Percentiles rank a stretch among this genome's conserved stretches.
Evolutionary conservation across 1,140 invertebrate species (phyloP).

Genomic region (Condylostylus longicornis): DNA sequence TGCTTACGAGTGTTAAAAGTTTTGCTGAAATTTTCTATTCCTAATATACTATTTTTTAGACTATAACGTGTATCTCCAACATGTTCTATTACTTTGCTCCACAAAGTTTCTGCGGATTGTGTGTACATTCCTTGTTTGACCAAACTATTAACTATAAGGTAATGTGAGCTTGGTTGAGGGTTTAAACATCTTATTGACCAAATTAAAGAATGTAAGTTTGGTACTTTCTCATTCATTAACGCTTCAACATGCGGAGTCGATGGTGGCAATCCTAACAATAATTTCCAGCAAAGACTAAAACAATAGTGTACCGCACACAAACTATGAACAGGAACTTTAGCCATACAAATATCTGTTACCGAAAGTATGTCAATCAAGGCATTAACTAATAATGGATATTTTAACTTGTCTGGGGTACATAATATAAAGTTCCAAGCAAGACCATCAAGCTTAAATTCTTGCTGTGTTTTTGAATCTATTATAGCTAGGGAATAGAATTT

Average conservation of each 20-base stretch:
- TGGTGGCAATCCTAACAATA: constrained; percentile 68
- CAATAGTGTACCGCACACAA: constrained; percentile 81
- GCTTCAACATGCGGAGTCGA: constrained; percentile 74
- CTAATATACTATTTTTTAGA: constrained; percentile 22
- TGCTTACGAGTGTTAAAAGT: constrained; percentile 18
- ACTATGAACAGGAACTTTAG: constrained; percentile 47
- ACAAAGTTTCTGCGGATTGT: constrained; percentile 25
- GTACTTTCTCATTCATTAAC: constrained; percentile 38
- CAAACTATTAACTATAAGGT: constrained; percentile 28
- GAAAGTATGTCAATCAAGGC: constrained; percentile 65
- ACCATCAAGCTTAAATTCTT: constrained; percentile 79
- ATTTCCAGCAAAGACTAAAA: constrained; percentile 44
- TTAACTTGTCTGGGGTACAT: constrained; percentile 75
- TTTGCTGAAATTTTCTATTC: constrained; percentile 24
- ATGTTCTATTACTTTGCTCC: constrained; percentile 24
- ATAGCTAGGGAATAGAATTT: constrained; percentile 27
- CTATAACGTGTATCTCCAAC: constrained; percentile 23
- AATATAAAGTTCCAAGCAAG: constrained; percentile 87
- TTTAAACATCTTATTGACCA: constrained; percentile 33
- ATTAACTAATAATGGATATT: constrained; percentile 75
- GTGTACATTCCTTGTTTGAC: constrained; percentile 32
- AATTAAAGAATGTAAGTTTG: constrained; percentile 38
- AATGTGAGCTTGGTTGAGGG: constrained; percentile 20
- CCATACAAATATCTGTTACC: constrained; percentile 46
- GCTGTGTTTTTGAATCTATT: constrained; percentile 32